These are phyloP conservation scores for Reticulitermes speratus DNA, from an alignment of 1,140 invertebrate genomes.

Conservation along the genomic window DNA sequence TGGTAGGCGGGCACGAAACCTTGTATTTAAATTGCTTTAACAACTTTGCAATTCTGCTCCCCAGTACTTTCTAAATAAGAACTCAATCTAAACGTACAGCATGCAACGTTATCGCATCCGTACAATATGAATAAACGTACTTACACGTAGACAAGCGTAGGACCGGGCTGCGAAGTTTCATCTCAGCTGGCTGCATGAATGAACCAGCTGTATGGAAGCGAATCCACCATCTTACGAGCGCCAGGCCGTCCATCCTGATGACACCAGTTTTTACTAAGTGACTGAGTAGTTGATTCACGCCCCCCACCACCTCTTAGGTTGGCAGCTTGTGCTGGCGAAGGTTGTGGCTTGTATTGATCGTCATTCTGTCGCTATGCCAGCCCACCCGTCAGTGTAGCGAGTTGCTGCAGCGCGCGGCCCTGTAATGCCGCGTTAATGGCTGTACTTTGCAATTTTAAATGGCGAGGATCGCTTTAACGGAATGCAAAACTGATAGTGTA, in stretches of 20 bases:
- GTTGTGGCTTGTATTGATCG: not conserved
- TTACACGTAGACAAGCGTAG: not conserved
- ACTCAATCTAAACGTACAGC: too few relatives aligned
- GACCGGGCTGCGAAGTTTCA: not conserved
- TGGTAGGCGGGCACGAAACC: too few relatives aligned
- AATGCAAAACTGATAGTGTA: not conserved
- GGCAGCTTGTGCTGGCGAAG: not conserved
- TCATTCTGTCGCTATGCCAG: not conserved
- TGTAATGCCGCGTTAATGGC: not conserved
- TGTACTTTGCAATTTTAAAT: not conserved
- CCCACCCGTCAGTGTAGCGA: too few relatives aligned
- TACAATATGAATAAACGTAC: not conserved
- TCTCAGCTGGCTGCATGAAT: conserved; percentile 2
- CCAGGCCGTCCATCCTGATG: not conserved
- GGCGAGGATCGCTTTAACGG: not conserved
- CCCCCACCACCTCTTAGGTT: not conserved
- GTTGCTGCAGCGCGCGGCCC: not conserved
- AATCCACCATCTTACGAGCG: not conserved
- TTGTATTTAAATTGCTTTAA: too few relatives aligned
- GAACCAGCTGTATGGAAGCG: not conserved
- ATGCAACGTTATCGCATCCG: not conserved
- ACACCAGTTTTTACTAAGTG: not conserved
- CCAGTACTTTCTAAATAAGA: too few relatives aligned
- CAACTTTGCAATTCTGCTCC: too few relatives aligned
- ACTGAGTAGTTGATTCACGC: not conserved